phyloP scores from a whole-genome alignment of 1,140 invertebrate species.

The Aphis gossypii region DNA sequence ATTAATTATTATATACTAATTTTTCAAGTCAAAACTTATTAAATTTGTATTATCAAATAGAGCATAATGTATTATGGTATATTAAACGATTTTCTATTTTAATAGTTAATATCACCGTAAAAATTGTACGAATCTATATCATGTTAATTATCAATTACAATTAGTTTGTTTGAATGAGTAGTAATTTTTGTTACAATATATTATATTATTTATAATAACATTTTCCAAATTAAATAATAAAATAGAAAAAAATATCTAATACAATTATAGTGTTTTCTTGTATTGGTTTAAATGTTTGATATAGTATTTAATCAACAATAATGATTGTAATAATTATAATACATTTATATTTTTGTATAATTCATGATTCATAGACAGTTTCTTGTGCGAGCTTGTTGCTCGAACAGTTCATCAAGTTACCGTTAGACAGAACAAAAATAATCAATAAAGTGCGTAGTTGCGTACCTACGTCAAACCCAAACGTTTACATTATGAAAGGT shows the following conservation, averaged over 20 bases:
- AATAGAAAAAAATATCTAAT: background rate
- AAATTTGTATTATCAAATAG: too few relatives aligned
- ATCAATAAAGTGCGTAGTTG: conserved; percentile 46
- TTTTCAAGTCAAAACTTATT: too few relatives aligned
- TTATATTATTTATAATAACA: background rate
- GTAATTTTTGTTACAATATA: background rate
- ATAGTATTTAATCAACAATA: background rate
- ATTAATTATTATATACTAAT: background rate
- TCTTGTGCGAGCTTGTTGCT: conserved; percentile 18
- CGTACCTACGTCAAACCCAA: conserved; percentile 25
- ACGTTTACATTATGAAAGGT: background rate
- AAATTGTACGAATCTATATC: background rate
- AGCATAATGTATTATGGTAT: too few relatives aligned
- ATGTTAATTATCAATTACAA: background rate
- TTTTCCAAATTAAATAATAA: background rate
- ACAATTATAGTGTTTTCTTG: background rate
- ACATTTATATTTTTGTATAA: background rate
- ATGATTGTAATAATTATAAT: background rate
- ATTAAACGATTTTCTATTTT: background rate
- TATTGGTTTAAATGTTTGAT: background rate
- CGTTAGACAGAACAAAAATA: conserved; percentile 6
- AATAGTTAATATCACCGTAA: background rate
- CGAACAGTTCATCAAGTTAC: conserved; percentile 22
- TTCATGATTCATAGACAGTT: background rate
- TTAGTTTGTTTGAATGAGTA: background rate